phyloP scores from a whole-genome alignment of 2,113 vertebrate species.

The Amblyornis subalaris region DNA sequence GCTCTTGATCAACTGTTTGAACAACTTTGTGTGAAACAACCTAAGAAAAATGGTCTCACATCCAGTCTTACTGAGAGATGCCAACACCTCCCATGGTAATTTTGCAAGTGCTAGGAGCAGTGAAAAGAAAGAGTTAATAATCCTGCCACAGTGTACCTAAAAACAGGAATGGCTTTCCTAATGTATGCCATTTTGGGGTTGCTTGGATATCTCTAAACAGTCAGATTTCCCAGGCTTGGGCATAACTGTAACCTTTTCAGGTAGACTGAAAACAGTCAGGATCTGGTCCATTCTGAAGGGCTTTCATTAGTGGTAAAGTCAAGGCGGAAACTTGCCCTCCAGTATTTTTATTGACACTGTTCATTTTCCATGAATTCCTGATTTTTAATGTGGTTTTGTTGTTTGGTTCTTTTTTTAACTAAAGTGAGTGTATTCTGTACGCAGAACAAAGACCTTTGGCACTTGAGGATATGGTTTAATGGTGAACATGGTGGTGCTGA shows the following conservation, averaged over 20 bases:
- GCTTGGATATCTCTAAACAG: neutral
- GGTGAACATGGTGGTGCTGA: neutral
- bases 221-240: neutral
- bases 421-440: neutral
- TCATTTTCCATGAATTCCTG: neutral
- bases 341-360: neutral
- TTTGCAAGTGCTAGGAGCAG: neutral
- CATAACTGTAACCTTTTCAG: neutral
- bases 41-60: neutral
- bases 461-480: neutral
- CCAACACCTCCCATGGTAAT: neutral
- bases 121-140: neutral
- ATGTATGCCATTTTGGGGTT: rapidly evolving
- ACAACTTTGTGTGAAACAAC: neutral
- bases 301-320: neutral
- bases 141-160: neutral
- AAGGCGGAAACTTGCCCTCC: neutral
- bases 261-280: neutral
- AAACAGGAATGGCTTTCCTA: neutral
- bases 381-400: neutral
- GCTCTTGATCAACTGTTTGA: neutral
- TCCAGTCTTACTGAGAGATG: neutral
- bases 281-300: neutral
- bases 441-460: neutral
- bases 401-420: neutral